Evolutionary conservation across 2,888 invertebrate species (phyloP).

Genomic region (Scaptomyza reducta): DNA sequence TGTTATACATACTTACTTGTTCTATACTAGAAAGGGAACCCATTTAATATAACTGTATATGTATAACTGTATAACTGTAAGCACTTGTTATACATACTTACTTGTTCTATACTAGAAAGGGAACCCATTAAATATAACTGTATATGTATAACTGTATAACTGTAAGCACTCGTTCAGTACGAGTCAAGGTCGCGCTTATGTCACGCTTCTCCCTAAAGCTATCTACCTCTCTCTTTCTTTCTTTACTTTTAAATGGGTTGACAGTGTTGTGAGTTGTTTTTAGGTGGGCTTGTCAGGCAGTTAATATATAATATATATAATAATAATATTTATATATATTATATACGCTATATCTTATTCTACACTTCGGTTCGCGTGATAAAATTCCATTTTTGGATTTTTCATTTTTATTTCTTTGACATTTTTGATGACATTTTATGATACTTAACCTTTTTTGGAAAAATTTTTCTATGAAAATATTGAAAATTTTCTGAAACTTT

Average conservation of each 20-base stretch:
- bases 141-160: background rate
- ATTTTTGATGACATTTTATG: background rate
- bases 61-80: no score
- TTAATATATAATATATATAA: no score
- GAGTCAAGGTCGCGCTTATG: conserved; percentile 54
- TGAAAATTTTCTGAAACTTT: no score
- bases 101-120: no score
- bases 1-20: no score
- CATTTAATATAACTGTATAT: no score
- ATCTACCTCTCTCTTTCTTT: background rate
- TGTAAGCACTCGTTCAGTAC: conserved; percentile 5
- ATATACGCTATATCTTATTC: background rate
- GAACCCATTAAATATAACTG: no score
- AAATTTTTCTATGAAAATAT: no score
- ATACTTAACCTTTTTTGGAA: no score
- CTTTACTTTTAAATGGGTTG: conserved; percentile 18
- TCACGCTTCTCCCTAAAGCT: conserved; percentile 29
- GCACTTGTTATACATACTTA: no score
- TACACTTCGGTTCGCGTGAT: conserved; percentile 11
- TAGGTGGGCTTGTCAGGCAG: conserved; percentile 15
- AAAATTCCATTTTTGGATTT: conserved; percentile 7
- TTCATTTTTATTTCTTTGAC: background rate
- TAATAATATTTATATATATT: no score
- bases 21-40: no score
- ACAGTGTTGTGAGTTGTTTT: background rate